phyloP scores from a whole-genome alignment of 2,888 invertebrate species.

The Ochlodes sylvanus region DNA sequence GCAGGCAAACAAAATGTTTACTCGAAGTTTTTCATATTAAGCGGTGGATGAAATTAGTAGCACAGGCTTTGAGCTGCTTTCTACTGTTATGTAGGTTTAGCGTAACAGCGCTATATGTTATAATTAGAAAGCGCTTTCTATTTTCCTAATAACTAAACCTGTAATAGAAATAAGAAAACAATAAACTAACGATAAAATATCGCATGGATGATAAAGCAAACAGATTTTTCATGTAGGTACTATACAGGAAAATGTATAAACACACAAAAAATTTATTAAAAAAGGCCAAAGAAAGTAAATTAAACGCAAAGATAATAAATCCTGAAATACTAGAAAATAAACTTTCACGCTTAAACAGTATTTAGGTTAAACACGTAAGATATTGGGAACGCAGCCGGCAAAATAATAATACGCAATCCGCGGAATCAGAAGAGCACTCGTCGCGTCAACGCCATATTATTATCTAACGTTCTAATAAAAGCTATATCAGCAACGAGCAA shows the following conservation, averaged over 20 bases:
- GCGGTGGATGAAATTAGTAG: neutral
- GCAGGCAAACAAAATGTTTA: too few species aligned
- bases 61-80: neutral
- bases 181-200: neutral
- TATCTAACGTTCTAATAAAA: conserved; percentile 61
- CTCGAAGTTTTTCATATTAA: too few species aligned
- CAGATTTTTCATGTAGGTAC: too few species aligned
- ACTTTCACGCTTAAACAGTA: neutral
- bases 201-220: too few species aligned
- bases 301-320: neutral
- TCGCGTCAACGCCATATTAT: conserved; percentile 55
- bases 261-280: neutral
- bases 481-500: conserved; percentile 71
- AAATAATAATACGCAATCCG: conserved; percentile 17
- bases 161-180: neutral
- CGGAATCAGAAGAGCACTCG: conserved; percentile 19
- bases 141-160: conserved; percentile 8
- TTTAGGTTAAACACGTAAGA: neutral
- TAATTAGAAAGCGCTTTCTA: conserved; percentile 17
- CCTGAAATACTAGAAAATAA: conserved; percentile 1
- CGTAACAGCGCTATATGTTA: conserved; percentile 17
- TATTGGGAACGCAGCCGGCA: neutral
- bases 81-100: conserved; percentile 7
- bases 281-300: neutral
- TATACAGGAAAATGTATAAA: too few species aligned